Evolutionary conservation across 1,140 invertebrate genomes (phyloP), one percentile per base, ranked within the genome.

Genomic region (Aradophagus sp.): DNA sequence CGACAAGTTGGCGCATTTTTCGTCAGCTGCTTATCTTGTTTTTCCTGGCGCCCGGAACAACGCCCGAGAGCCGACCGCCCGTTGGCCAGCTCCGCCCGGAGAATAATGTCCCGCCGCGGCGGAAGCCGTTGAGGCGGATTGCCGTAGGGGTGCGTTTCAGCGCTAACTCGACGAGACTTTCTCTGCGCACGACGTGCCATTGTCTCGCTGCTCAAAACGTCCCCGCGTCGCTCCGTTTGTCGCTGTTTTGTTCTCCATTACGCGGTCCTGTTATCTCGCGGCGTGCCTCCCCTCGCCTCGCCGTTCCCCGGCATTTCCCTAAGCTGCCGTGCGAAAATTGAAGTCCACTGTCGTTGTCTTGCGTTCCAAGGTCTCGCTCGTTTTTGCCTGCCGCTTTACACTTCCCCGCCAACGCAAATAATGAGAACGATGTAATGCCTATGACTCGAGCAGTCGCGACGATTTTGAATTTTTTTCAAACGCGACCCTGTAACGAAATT

Each of bases 201-300:
- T 72, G 69, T 72, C 62, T 45, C 31, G 11, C 32, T 35, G 12
- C 61, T 61, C 48, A 56, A 61, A 59, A 65, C 41, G 41, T 71
- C 14, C 50, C 48, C 10, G 36, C 23, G 34, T 39, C 29, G 23
- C 42, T 34, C 41, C 34, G 52, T 45, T 67, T 67, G 53, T 63
- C 53, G 53, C 27, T 65, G 55, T 66, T 61, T 72, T 72, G 69
- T 72, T 72, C 50, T 50, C 55, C 61, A 62, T 50, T 66, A 61
- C 59, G 32, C 15, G 39, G 39, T 41, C 61, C 55, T 42, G 68
- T 61, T 71, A 55, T 71, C 47, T 71, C 39, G 52, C 59, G 26
- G 59, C 27, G 13, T 26, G n/a, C 11, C 16, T 20, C n/a, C 23
- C 48, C 11, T 23, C 39, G 12, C 12, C 29, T 50, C 31, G 16